A percentile compares a stretch with the other conserved stretches of the same genome.
These are phyloP conservation scores for Planococcus citri DNA, from an alignment of 1,140 invertebrate genomes.

Conservation along the genomic window DNA sequence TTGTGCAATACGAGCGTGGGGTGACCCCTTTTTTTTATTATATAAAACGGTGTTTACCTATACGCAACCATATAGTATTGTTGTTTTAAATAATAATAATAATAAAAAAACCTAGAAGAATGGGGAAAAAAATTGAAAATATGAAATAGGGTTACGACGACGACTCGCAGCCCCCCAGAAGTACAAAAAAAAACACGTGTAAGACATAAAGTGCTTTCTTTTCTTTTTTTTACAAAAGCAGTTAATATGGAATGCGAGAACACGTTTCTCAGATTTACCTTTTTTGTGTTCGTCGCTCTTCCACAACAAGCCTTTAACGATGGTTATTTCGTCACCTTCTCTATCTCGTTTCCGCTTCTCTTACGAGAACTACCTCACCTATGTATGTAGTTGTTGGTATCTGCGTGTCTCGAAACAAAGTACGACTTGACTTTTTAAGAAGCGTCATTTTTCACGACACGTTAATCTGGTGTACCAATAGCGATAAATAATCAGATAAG, in stretches of 20 bases:
- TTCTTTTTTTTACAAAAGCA: slow-evolving; percentile 12
- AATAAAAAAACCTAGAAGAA: no score
- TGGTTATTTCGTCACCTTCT: no score
- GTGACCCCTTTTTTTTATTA: slow-evolving; percentile 12
- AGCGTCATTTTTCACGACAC: no score
- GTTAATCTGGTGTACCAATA: no score
- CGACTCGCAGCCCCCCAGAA: slow-evolving; percentile 12
- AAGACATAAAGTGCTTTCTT: slow-evolving; percentile 19
- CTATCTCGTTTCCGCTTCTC: no score
- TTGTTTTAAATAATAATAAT: not conserved
- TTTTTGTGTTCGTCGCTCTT: no score
- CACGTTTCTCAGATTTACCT: slow-evolving; percentile 16
- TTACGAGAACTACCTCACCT: no score
- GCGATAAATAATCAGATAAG: no score
- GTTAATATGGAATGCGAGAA: slow-evolving; percentile 18
- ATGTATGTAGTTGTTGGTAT: no score
- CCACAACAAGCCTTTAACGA: no score
- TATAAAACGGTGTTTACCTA: slow-evolving; percentile 15
- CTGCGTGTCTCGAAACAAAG: no score
- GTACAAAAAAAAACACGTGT: slow-evolving; percentile 17
- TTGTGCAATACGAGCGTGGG: slow-evolving; percentile 13
- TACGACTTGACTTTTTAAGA: no score
- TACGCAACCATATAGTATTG: not conserved
- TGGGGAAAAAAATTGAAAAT: not conserved
- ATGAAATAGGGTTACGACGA: slow-evolving; percentile 17